A percentile compares a stretch with the other conserved stretches of the same genome.
Conservation (phyloP, 1,140 invertebrate species). For the Rhopalosiphum maidis region DNA sequence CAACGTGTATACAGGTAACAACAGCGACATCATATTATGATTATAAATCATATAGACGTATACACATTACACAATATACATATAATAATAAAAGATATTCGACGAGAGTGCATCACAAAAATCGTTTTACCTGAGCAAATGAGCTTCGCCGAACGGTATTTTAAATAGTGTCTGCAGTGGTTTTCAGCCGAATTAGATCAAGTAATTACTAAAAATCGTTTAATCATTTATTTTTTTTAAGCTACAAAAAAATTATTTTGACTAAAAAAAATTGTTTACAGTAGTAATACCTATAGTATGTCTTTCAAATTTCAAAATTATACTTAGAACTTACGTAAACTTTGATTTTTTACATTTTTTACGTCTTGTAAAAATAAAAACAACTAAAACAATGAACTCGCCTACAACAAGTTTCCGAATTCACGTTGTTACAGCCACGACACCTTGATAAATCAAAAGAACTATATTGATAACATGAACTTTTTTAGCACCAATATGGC, state of each 20-base stretch:
- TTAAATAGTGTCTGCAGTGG: not conserved
- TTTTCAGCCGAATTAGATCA: no score
- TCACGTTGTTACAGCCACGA: no score
- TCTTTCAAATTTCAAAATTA: not conserved
- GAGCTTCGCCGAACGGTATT: not conserved
- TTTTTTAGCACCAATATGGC: no score
- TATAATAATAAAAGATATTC: no score
- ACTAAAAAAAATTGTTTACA: not conserved
- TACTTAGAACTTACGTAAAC: no score
- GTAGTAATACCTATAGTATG: not conserved
- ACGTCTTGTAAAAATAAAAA: no score
- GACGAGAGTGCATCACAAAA: no score
- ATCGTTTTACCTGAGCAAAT: not conserved
- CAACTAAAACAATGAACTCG: no score
- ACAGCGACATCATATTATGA: not conserved
- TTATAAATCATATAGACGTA: not conserved
- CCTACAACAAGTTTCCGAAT: no score
- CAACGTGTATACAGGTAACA: not conserved
- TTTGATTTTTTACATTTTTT: no score
- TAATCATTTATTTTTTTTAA: not conserved
- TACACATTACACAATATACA: not conserved
- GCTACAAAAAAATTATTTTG: not conserved
- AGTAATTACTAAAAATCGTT: not conserved
- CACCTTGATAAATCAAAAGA: no score
- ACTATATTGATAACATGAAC: no score